Evolutionary conservation across 2,797 vertebrate species (phyloP).

Genomic region (Myotis pilosus): DNA sequence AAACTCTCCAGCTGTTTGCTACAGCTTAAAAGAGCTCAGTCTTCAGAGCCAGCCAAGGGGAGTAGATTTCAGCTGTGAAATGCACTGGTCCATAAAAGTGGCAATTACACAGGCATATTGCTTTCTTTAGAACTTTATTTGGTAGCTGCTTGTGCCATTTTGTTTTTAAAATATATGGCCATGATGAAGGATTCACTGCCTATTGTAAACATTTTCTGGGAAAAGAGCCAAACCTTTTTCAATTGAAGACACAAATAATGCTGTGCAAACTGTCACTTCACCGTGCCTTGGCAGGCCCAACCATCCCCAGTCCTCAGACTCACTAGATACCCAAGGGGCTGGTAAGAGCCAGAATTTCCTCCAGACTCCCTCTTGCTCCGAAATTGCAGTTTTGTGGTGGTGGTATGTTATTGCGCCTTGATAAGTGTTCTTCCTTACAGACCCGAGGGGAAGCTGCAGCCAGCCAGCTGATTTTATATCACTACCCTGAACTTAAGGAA

Average conservation of each 20-base stretch:
- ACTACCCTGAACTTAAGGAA: slow-evolving; percentile 93
- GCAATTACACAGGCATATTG: slow-evolving; percentile 63
- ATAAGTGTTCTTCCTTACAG: slow-evolving; percentile 76
- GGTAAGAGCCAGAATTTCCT: slow-evolving; percentile 62
- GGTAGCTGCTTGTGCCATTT: slow-evolving; percentile 68
- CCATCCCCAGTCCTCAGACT: slow-evolving; percentile 42
- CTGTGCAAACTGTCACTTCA: slow-evolving; percentile 61
- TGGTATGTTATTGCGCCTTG: slow-evolving; percentile 60
- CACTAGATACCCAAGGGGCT: slow-evolving; percentile 49
- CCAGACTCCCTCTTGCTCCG: slow-evolving; percentile 55
- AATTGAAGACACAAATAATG: slow-evolving; percentile 76
- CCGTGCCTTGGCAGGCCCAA: slow-evolving; percentile 25
- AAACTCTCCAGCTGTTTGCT: slow-evolving; percentile 56
- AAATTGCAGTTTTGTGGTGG: slow-evolving; percentile 62
- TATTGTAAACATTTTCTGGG: slow-evolving; percentile 73
- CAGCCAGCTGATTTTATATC: slow-evolving; percentile 94
- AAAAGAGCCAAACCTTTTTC: slow-evolving; percentile 72
- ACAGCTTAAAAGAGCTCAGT: slow-evolving; percentile 66
- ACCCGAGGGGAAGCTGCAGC: slow-evolving; percentile 90
- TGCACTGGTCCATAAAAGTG: slow-evolving; percentile 64
- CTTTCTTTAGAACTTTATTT: slow-evolving; percentile 75
- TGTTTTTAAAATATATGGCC: slow-evolving; percentile 73
- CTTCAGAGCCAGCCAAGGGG: slow-evolving; percentile 60
- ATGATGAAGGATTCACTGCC: slow-evolving; percentile 72
- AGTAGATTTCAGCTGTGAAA: slow-evolving; percentile 72